Base-by-base conservation (phyloP, 2,797 vertebrate species). In the Borostomias antarcticus region DNA sequence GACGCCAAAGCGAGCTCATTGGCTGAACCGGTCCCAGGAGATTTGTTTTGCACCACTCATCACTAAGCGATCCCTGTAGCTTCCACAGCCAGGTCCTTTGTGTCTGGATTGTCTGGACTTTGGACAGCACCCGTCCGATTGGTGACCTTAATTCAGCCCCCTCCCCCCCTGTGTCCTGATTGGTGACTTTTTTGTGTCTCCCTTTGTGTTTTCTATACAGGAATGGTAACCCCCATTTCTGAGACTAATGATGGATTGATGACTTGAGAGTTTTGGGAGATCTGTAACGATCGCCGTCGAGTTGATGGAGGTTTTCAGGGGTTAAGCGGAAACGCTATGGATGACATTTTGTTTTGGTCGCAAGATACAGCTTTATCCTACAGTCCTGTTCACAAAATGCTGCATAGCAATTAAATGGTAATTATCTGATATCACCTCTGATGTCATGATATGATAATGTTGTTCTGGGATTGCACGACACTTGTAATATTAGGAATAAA, bases 131-230 rank as follows among this genome's bases (percentile, higher is more conserved):
- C 70, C 70, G 61, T 58, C 61, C 33, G 48, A 61, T 47, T 66
- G 45, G 59, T 69, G 59, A 66, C 66, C 26, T 58, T 69, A 69
- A 70, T 64, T 53, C 33, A 25, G 25, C 54, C n/a, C 52, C 40
- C 40, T 48, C 58, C 37, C 15, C 6, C 1, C 10, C 56, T 5
- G 3, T 59, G 33, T 21, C 23, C 10, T 60, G 50, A 58, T 43
- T 35, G 33, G 45, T 47, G 58, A 69, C 28, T 52, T n/a, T 37
- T 66, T 30, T 58, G 33, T 29, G 28, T 56, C 43, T 66, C 5
- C 56, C 15, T 25, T 17, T 57, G 13, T 48, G 11, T 23, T 59
- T 25, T 60, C 17, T 15, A 45, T 23, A 17, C 43, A 32, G 28
- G 43, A 61, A 61, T n/a, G n/a, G n/a, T n/a, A n/a, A n/a, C n/a